These are phyloP conservation scores for Terrapene triunguis DNA, from an alignment of 2,113 vertebrate genomes.

Conservation along the genomic window DNA sequence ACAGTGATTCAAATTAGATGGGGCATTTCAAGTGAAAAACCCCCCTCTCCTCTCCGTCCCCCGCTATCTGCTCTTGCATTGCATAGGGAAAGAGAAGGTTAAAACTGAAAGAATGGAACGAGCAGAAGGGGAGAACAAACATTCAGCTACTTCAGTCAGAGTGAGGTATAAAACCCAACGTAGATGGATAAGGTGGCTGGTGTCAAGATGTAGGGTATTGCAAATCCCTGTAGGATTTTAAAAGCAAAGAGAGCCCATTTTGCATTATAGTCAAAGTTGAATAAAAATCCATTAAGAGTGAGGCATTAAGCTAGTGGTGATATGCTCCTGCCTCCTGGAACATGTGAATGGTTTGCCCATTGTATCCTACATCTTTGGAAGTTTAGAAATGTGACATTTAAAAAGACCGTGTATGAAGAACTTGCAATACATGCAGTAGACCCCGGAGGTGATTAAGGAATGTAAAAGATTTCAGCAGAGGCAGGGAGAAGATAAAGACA, in stretches of 20 bases:
- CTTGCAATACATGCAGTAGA: not conserved
- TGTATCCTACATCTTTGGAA: not conserved
- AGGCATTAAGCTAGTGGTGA: not conserved
- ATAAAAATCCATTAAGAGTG: not conserved
- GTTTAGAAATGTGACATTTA: conserved; percentile 3
- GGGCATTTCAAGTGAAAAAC: not conserved
- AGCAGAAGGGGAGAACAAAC: not conserved
- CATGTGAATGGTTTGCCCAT: not conserved
- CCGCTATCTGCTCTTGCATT: not conserved
- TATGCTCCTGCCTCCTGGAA: not conserved
- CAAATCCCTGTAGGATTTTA: not conserved
- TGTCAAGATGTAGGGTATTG: not conserved
- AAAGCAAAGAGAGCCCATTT: not conserved
- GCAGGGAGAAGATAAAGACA: not conserved
- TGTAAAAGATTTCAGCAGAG: not conserved
- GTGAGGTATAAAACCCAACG: not conserved
- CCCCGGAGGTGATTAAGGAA: not conserved
- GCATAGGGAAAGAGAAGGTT: not conserved
- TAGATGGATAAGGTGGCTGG: not conserved
- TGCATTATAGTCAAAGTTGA: not conserved
- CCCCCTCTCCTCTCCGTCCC: not conserved
- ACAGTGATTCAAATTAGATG: not conserved
- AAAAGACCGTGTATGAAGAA: conserved; percentile 2
- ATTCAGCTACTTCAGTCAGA: not conserved
- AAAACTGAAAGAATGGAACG: not conserved